Percentiles rank a stretch among this genome's conserved stretches.
Evolutionary conservation across 2,797 vertebrate genomes (phyloP).

Genomic region (Eulemur albifrons): DNA sequence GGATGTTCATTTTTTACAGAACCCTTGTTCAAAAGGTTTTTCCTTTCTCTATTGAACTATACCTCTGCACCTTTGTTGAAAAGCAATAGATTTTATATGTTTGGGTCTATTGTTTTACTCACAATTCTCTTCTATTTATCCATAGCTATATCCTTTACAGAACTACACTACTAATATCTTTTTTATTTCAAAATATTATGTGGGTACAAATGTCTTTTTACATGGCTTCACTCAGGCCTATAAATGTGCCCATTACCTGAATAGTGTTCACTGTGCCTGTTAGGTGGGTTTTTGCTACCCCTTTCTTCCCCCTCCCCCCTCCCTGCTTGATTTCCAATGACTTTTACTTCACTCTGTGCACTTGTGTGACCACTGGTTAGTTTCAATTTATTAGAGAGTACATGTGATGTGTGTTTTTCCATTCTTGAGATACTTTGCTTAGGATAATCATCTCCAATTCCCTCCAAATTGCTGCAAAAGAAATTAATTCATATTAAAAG

Average conservation of each 20-base stretch:
- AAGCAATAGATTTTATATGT: background rate
- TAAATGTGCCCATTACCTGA: background rate
- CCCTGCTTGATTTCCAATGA: background rate
- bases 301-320: fast-evolving
- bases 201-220: background rate
- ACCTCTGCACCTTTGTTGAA: background rate
- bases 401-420: background rate
- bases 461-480: background rate
- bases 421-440: background rate
- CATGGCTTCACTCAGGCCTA: background rate
- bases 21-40: background rate
- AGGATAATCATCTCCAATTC: background rate
- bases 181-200: background rate
- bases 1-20: background rate
- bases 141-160: background rate
- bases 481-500: too few species aligned
- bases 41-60: background rate
- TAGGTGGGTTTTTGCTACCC: background rate
- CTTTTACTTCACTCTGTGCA: background rate
- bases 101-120: background rate
- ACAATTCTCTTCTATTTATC: background rate
- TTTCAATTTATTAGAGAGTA: background rate
- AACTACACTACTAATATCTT: background rate
- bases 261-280: background rate
- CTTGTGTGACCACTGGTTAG: background rate